Conservation (phyloP, 2,113 vertebrate species). For the Ornithorhynchus anatinus region DNA sequence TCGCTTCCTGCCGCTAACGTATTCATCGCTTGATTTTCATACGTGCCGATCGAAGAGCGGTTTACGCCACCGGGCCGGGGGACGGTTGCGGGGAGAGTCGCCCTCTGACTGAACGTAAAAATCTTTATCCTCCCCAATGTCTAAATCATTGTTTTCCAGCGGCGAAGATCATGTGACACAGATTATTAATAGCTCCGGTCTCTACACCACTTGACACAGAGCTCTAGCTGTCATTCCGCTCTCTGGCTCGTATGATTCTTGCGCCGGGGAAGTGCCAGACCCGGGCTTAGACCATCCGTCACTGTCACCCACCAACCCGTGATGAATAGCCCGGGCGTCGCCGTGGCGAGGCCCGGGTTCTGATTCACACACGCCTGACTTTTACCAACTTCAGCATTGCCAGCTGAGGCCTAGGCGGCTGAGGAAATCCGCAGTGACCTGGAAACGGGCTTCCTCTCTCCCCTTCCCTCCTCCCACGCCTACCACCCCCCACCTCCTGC, state of each 20-base stretch:
- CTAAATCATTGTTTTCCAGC: constrained; percentile 81
- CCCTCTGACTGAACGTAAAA: constrained; percentile 80
- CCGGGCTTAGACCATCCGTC: constrained; percentile 91
- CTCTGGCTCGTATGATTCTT: constrained; percentile 90
- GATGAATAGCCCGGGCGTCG: constrained; percentile 89
- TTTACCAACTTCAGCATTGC: constrained; percentile 72
- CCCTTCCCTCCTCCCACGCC: constrained; percentile 23
- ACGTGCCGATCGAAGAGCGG: constrained; percentile 90
- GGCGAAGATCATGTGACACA: constrained; percentile 85
- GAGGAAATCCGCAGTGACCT: constrained; percentile 65
- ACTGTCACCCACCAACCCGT: constrained; percentile 91
- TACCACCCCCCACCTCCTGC: constrained; percentile 31
- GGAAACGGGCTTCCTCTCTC: constrained; percentile 61
- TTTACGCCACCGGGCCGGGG: constrained; percentile 74
- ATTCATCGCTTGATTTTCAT: constrained; percentile 87
- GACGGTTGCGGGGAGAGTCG: constrained; percentile 69
- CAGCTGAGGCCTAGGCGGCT: constrained; percentile 80
- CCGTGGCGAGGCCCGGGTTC: constrained; percentile 72
- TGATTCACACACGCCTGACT: constrained; percentile 80
- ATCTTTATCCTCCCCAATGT: constrained; percentile 86
- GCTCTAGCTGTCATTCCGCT: constrained; percentile 98
- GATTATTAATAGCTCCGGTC: constrained; percentile 99
- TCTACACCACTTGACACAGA: constrained; percentile 96
- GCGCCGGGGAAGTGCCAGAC: constrained; percentile 92
- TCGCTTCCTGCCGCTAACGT: constrained; percentile 69